A percentile compares a stretch with the other conserved stretches of the same genome.
These are phyloP conservation scores for Tachuris rubrigastra DNA, from an alignment of 2,113 vertebrate species.

Conservation along the genomic window DNA sequence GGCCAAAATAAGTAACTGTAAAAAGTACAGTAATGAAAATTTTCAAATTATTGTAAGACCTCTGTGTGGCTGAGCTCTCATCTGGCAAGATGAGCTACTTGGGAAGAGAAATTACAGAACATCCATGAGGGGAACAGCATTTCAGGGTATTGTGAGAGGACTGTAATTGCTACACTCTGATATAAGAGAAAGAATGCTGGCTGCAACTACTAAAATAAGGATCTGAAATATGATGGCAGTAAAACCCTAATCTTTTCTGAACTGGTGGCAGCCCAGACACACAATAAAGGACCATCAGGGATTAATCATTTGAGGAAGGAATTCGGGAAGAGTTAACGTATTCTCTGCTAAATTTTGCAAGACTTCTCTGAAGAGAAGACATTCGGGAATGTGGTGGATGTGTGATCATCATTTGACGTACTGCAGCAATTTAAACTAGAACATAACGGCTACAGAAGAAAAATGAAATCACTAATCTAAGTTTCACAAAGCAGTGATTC, in stretches of 20 bases:
- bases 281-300: background rate
- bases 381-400: background rate
- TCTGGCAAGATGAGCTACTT: background rate
- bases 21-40: background rate
- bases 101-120: conserved; percentile 27
- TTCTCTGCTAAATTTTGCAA: conserved; percentile 14
- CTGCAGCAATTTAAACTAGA: background rate
- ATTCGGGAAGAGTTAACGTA: background rate
- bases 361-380: conserved; percentile 11
- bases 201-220: conserved; percentile 19
- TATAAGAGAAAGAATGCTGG: background rate
- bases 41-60: background rate
- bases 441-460: background rate
- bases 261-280: background rate
- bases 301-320: conserved; percentile 28
- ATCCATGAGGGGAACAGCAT: background rate
- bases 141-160: conserved; percentile 14
- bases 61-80: background rate
- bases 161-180: background rate
- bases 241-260: conserved; percentile 42
- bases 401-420: background rate
- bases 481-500: background rate
- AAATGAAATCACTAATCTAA: background rate
- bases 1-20: background rate
- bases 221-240: conserved; percentile 20